phyloP scores from a whole-genome alignment of 2,113 vertebrate species.

The Rostratula benghalensis region DNA sequence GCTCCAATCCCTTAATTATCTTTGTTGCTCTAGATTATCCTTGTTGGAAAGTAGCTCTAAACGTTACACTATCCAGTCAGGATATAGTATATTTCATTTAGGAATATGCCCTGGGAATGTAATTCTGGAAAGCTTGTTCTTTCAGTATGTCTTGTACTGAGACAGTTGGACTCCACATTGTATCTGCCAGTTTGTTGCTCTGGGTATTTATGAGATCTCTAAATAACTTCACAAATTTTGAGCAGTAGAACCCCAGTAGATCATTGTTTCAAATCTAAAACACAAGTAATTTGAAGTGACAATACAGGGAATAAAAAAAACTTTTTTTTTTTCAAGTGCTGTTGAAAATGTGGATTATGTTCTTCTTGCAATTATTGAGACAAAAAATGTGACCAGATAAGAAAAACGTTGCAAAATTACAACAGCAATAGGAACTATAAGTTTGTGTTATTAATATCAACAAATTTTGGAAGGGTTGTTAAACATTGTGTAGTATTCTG shows the following conservation, averaged over 20 bases:
- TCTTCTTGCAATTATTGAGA: neutral
- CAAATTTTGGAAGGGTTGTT: neutral
- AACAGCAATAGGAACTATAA: neutral
- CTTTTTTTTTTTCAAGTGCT: neutral
- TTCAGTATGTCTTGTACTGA: neutral
- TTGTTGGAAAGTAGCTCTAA: no score
- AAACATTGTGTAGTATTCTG: neutral
- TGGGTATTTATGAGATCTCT: neutral
- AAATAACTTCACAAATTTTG: accelerated
- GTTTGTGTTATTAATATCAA: neutral
- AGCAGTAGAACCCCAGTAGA: neutral
- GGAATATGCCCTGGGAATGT: neutral
- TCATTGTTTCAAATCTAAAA: neutral
- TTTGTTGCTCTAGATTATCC: no score
- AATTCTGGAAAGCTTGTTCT: neutral
- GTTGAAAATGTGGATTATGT: neutral
- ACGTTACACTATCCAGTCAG: no score
- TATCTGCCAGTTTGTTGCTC: neutral
- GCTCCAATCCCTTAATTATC: no score
- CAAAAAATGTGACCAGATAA: neutral
- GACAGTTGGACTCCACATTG: neutral
- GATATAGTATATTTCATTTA: no score
- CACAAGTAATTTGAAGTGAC: neutral
- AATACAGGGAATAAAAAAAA: neutral
- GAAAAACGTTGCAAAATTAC: neutral